Evolutionary conservation across 2,113 vertebrate genomes (phyloP), one percentile per base, ranked within the genome.

Genomic region (Thamnaconus septentrionalis): DNA sequence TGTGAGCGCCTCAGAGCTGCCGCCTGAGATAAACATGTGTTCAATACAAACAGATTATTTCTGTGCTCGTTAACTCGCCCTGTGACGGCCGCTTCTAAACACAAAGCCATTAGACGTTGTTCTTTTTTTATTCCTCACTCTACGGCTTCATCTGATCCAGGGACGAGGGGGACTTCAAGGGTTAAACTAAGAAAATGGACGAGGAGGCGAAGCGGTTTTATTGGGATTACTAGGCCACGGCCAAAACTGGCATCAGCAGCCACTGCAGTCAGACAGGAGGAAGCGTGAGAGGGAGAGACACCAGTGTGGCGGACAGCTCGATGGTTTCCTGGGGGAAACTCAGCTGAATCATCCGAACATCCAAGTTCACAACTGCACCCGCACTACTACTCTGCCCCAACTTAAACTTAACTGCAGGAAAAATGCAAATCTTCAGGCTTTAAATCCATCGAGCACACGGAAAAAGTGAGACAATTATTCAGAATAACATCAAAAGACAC

Each of bases 151-250:
- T 46, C 3, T 7, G 43, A 53, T 46, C 41, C 51, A 41, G 43
- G 41, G 63, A 72, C 50, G 41, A 53, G 0, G 12, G 9, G 45
- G 56, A 61, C 2, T 8, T 8, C 18, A 7, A 47, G 80, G 48
- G 73, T 80, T 83, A 70, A 86, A 80, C 76, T 85, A 77, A 69
- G 71, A 65, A 69, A 40, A 73, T 59, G 61, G 66, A 72, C 59
- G 39, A 78, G 66, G 73, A 68, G 73, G 64, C 63, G 69, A 60
- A 66, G 53, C 64, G 49, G 56, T 56, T 71, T 86, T 78, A 75
- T 56, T 81, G 62, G 75, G 80, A 87, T 31, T 77, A 80, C 56
- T 86, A 78, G 82, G 69, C 64, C 81, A 84, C 56, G 54, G 77
- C 59, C 75, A 54, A 66, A 72, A 73, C 63, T 41, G 61, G 56